Conservation (phyloP, 2,888 invertebrate species). For the Drosophila tanythrix region DNA sequence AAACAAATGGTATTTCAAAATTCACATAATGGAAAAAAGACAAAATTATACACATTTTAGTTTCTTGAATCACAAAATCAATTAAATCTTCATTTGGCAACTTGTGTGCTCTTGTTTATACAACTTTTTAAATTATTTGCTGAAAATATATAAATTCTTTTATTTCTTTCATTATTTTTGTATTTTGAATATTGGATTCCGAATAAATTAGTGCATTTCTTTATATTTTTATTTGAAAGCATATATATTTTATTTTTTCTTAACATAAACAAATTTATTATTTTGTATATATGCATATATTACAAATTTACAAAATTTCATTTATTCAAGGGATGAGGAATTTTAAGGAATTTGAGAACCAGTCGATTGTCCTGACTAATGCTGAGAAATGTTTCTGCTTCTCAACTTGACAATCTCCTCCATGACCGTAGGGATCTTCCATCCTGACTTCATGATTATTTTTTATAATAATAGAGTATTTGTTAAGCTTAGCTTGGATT, state of each 20-base stretch:
- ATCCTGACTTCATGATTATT: neutral
- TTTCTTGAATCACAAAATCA: neutral
- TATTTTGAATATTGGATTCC: neutral
- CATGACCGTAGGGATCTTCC: neutral
- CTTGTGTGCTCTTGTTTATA: neutral
- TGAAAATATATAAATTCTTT: neutral
- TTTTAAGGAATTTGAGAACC: neutral
- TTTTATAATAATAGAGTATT: neutral
- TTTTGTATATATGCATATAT: neutral
- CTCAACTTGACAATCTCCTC: neutral
- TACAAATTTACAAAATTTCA: neutral
- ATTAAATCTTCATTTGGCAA: neutral
- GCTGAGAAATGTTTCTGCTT: neutral
- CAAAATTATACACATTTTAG: neutral
- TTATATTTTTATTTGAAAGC: neutral
- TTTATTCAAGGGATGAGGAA: neutral
- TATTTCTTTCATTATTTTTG: neutral
- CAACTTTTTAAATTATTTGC: neutral
- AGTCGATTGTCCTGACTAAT: neutral
- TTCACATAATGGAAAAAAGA: neutral
- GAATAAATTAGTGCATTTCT: neutral
- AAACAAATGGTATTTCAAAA: neutral
- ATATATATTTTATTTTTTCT: neutral
- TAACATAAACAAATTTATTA: neutral
- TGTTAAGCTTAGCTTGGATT: neutral